A percentile compares a stretch with the other conserved stretches of the same genome.
phyloP scores from a whole-genome alignment of 2,888 invertebrate genomes.

The Ellobium chinense region DNA sequence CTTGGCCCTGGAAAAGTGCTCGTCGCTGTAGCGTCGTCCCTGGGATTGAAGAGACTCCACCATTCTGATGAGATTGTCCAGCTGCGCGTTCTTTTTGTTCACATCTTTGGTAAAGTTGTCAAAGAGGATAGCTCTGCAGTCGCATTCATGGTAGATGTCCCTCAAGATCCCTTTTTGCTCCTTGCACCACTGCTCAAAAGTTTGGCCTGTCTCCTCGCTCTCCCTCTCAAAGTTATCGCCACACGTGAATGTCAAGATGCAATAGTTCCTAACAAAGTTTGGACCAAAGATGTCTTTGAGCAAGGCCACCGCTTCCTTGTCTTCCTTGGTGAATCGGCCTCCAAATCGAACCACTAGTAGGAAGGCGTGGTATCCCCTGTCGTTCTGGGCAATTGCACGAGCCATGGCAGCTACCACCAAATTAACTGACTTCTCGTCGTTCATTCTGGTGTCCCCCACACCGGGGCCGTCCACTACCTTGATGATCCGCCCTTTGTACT shows the following conservation, averaged over 20 bases:
- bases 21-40: not conserved
- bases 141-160: not conserved
- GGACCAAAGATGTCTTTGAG: slow-evolving; percentile 13
- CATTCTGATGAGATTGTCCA: not conserved
- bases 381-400: slow-evolving; percentile 9
- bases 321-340: not conserved
- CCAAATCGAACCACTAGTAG: not conserved
- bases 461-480: slow-evolving; percentile 28
- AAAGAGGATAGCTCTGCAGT: not conserved
- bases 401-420: not conserved
- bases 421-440: not conserved
- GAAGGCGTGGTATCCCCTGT: slow-evolving; percentile 18
- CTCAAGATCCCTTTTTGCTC: not conserved
- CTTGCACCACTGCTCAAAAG: slow-evolving; percentile 7
- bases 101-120: slow-evolving; percentile 9
- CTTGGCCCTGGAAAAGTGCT: not conserved
- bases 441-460: not conserved
- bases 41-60: not conserved
- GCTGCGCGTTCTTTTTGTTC: not conserved
- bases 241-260: slow-evolving; percentile 1
- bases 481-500: not conserved
- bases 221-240: not conserved
- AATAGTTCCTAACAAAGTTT: slow-evolving; percentile 2
- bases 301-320: not conserved
- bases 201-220: not conserved